phyloP scores from a whole-genome alignment of 2,888 invertebrate genomes.

The Melanostoma mellinum region DNA sequence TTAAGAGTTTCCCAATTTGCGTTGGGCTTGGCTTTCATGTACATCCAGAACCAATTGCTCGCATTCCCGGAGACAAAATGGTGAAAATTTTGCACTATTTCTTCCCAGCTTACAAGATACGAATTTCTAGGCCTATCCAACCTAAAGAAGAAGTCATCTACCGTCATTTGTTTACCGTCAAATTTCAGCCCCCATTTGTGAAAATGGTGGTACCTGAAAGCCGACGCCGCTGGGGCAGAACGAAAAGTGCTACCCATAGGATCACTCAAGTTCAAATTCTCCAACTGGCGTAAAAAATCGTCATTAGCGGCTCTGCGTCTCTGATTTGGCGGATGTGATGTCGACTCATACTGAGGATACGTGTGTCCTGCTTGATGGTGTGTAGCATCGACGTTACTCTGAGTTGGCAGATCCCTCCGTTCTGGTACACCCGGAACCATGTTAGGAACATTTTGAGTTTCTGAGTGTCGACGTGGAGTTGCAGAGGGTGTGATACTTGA shows the following conservation, averaged over 20 bases:
- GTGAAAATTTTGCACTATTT: background rate
- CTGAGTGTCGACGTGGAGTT: background rate
- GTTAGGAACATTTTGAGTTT: background rate
- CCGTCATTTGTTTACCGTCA: background rate
- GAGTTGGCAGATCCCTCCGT: too few species aligned
- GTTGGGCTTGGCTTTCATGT: background rate
- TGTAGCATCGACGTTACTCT: too few species aligned
- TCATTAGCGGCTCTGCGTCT: too few species aligned
- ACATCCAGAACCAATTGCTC: background rate
- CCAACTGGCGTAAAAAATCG: too few species aligned
- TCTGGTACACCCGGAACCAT: too few species aligned
- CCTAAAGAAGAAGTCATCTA: constrained; percentile 1
- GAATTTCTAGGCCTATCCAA: background rate
- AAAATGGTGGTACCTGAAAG: too few species aligned
- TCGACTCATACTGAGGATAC: too few species aligned
- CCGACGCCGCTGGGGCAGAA: too few species aligned
- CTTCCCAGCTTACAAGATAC: background rate
- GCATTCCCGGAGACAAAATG: background rate
- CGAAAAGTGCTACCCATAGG: too few species aligned
- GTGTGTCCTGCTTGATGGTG: too few species aligned
- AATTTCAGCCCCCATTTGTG: background rate
- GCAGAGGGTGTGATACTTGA: background rate
- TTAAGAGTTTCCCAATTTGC: background rate
- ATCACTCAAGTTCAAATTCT: too few species aligned
- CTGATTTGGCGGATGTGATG: too few species aligned